Evolutionary conservation across 1,140 invertebrate genomes (phyloP).

Genomic region (Drosophila aff.): DNA sequence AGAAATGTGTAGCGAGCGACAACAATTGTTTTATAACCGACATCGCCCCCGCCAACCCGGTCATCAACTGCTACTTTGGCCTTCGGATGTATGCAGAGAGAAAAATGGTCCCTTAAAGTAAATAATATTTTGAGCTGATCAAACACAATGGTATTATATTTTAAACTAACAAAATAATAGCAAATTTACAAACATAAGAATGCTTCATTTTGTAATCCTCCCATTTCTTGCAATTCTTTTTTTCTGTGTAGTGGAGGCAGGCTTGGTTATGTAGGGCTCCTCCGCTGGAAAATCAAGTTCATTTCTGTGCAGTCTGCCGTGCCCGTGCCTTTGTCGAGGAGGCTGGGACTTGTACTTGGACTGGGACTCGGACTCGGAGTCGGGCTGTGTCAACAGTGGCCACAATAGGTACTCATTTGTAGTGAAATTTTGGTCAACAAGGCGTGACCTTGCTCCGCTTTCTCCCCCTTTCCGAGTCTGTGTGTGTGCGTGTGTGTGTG

Average conservation of each 20-base stretch:
- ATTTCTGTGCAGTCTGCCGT: slow-evolving; percentile 69
- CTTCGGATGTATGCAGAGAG: slow-evolving; percentile 22
- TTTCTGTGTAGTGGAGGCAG: slow-evolving; percentile 5
- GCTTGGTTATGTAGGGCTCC: slow-evolving; percentile 6
- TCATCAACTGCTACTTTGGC: slow-evolving; percentile 36
- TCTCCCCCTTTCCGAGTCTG: slow-evolving; percentile 1
- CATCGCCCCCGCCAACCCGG: neutral
- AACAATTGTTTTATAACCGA: slow-evolving; percentile 68
- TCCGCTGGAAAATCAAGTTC: slow-evolving; percentile 62
- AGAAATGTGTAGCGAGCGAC: slow-evolving; percentile 64
- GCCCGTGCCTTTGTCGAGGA: slow-evolving; percentile 35
- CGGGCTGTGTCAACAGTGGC: slow-evolving; percentile 45
- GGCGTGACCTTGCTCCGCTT: slow-evolving; percentile 64
- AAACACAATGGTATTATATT: neutral
- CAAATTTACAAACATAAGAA: neutral
- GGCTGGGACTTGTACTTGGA: slow-evolving; percentile 24
- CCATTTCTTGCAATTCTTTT: neutral
- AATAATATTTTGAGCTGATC: neutral
- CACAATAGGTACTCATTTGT: slow-evolving; percentile 61
- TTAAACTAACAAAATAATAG: neutral
- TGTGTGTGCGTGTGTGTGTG: slow-evolving; percentile 14
- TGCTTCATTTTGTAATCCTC: neutral
- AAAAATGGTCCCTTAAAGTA: neutral
- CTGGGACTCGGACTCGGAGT: slow-evolving; percentile 12
- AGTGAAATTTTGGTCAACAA: slow-evolving; percentile 72